Base-by-base conservation (phyloP, 2,113 vertebrate species). In the Micronycteris hirsuta region DNA sequence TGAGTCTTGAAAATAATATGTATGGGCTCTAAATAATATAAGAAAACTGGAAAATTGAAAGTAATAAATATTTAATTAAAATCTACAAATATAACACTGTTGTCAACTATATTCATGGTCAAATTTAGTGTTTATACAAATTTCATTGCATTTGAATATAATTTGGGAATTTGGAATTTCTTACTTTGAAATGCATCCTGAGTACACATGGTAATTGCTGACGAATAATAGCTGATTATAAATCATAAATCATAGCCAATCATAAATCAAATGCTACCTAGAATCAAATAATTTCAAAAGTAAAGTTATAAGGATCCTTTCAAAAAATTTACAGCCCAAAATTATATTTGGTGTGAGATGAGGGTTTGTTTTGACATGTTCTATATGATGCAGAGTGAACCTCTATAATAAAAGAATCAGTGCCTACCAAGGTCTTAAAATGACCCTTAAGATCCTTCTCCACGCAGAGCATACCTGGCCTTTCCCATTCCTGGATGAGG, bases 251-350 rank as follows among this genome's bases (percentile, higher is more conserved):
- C n/a, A 65, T 26, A 77, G 24, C n/a, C n/a, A 85, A 58, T 13
- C 38, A 65, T 52, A 91, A 96, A 80, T 88, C 56, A 94, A 94
- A 87, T 71, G 22, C 24, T 87, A 63, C 63, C 31, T 71, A 31
- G 28, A 87, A 56, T 47, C 76, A 92, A 73, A 58, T 77, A 84
- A 70, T 76, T 95, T 95, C 33, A 74, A 93, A 96, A 87, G 58
- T 91, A 93, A 88, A 94, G 80, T 90, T 93, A 80, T 74, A 96
- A 93, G 74, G 43, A 96, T 78, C 36, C 31, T 86, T 89, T 73
- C 19, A 80, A 83, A 83, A 86, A 63, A 52, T 73, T 5, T 54
- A 15, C 14, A 89, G 54, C 24, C 36, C 1, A 77, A 90, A 77
- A 77, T 86, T 77, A 45, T 70, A 58, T 80, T 90, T 94, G 43